Base-by-base conservation (phyloP, 2,888 invertebrate species). In the Eugnorisma glareosa region DNA sequence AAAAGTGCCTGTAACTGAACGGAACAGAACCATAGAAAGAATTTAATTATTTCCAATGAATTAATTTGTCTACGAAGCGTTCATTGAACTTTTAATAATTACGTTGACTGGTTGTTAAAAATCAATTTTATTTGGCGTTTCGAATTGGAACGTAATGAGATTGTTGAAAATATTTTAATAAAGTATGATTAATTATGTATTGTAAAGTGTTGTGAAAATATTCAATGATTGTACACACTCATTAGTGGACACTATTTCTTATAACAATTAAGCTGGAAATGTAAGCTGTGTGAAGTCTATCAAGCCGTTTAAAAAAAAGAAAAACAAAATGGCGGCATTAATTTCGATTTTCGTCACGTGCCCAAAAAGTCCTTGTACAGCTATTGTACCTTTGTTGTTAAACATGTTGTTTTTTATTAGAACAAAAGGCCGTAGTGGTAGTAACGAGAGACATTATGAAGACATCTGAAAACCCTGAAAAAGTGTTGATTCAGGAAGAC, bases 101-200 rank as follows among this genome's bases (percentile, higher is more conserved):
- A 61, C 31, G 59, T 21, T 15, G 48, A 63, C 3, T 59, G 28
- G 37, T 67, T 78, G 43, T 63, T 37, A 6, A 64, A 77, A 76
- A 54, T 63, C 15, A 31, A 43, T 64, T 71, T 35, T n/a, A 59
- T 67, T 72, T 69, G 11, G 15, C 37, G 63, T n/a, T 11, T n/a
- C 35, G 35, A 72, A 69, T 77, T 66, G 43, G 2, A 40, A 4
- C 10, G 15, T 83, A 69, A 73, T 73, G 68, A 61, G 72, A 61
- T 59, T 77, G 31, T 40, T 15, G n/a, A 54, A 45, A 66, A 6
- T 18, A n/a, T 24, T 57, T 51, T 35, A 71, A 54, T 63, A n/a
- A n/a, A 57, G 43, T 24, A 8, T 72, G 0, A 18, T 57, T 57
- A 3, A 77, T 43, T 77, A 1, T 43, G n/a, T 61, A 75, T 18